Percentiles rank a stretch among this genome's conserved stretches.
Evolutionary conservation across 1,140 invertebrate genomes (phyloP).

Genomic region (Vanessa tameamea): DNA sequence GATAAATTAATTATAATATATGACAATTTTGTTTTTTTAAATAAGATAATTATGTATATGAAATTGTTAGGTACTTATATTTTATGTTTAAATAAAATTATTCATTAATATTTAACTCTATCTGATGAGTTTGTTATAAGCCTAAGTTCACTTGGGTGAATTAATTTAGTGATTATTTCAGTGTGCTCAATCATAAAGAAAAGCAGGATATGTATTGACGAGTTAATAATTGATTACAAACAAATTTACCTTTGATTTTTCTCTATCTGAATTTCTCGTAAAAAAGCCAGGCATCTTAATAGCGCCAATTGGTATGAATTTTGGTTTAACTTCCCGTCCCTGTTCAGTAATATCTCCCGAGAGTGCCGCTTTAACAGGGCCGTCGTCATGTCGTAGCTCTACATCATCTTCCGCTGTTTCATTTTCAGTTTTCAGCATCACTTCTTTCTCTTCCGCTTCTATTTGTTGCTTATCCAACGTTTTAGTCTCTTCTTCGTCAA

Average conservation of each 20-base stretch:
- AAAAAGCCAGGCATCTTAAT: conserved; percentile 92
- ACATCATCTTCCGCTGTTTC: conserved; percentile 63
- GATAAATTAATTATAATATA: no score
- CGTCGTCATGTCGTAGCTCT: conserved; percentile 76
- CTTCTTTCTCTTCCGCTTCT: conserved; percentile 86
- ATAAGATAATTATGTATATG: no score
- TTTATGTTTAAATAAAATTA: no score
- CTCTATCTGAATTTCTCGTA: conserved; percentile 87
- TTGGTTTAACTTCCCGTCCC: conserved; percentile 86
- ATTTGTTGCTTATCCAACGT: conserved; percentile 87
- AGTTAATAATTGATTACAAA: background rate
- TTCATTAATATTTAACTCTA: no score
- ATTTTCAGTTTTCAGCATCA: conserved; percentile 85
- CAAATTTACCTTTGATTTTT: conserved; percentile 75
- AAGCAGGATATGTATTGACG: no score
- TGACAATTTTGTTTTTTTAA: no score
- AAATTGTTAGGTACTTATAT: no score
- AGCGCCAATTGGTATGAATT: conserved; percentile 90
- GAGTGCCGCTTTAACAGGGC: conserved; percentile 79
- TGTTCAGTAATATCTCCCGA: conserved; percentile 83
- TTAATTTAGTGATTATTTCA: no score
- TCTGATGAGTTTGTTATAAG: no score
- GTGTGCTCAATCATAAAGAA: no score
- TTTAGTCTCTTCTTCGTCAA: conserved; percentile 77
- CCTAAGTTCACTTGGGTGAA: no score